Conservation (phyloP, 2,113 vertebrate genomes). For the Strigops habroptila region DNA sequence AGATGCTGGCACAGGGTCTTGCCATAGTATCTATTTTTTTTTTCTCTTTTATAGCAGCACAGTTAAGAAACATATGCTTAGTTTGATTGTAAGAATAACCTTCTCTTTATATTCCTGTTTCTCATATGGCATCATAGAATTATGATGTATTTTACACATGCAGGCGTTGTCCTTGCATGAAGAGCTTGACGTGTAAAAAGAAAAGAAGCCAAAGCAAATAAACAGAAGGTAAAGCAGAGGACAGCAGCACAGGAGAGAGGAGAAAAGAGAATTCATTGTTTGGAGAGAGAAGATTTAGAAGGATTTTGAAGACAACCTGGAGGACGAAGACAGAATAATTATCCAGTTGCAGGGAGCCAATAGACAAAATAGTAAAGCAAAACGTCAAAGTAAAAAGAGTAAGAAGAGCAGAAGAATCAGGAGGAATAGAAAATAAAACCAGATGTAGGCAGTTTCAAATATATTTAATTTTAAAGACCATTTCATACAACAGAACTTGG, state of each 20-base stretch:
- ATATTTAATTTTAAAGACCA: background rate
- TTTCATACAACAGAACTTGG: background rate
- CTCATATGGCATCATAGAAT: background rate
- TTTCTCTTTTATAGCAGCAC: background rate
- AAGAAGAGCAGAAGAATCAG: background rate
- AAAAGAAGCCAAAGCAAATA: constrained; percentile 2
- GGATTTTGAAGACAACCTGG: background rate
- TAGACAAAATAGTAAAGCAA: background rate
- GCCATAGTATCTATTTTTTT: background rate
- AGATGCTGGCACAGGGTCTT: background rate
- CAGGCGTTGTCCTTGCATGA: background rate
- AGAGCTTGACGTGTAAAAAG: background rate
- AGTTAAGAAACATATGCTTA: background rate
- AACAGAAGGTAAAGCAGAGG: background rate
- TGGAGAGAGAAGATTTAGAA: background rate
- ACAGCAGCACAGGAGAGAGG: background rate
- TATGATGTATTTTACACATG: background rate
- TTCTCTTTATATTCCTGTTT: background rate
- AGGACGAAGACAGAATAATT: background rate
- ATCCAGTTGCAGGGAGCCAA: background rate
- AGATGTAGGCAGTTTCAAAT: background rate
- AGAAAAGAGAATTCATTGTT: background rate
- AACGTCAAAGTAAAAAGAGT: background rate
- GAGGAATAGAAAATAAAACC: background rate
- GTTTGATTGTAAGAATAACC: background rate